Base-by-base conservation (phyloP, 2,888 invertebrate species). In the Agrochola lychnidis region DNA sequence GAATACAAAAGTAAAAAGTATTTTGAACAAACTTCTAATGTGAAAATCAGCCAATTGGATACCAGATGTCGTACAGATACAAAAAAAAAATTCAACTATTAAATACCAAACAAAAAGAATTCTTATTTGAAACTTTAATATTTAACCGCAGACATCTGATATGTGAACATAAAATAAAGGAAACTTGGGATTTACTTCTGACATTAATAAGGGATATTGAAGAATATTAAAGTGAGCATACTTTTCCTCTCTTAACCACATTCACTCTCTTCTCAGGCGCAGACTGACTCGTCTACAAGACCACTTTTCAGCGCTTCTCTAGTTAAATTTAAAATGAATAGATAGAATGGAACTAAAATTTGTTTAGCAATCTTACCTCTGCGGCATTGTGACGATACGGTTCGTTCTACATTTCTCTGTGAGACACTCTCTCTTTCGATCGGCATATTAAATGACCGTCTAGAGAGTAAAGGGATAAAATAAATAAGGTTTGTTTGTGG, bases 391-490 rank as follows among this genome's bases (percentile, higher is more conserved):
- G 96, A 94, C 95, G 96, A 94, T 95, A 96, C 95, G 94, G 95
- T 96, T 96, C 95, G 95, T 95, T 96, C 96, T 96, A 97, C 96
- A 97, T 96, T 95, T 95, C 95, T 96, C 96, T 96, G 95, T 97
- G 96, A 96, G 96, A 96, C 94, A 93, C 94, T 95, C 96, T 96
- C 96, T 96, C 96, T 94, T 93, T 96, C 96, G 96, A 97, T 96
- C 96, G 97, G 97, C 97, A 97, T 97, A 93, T 97, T 97, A 97
- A 97, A 97, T 97, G 97, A 97, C 97, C 97, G 97, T 97, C 97
- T 97, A 97, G 97, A 97, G 97, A 97, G 97, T 97, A 97, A 97
- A 97, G 97, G 97, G 97, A 97, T 94, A 97, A 97, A 96, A 97
- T 96, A 97, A 97, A 97, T 96, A 96, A 96, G 96, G 96, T 96